Base-by-base conservation (phyloP, 2,113 vertebrate genomes). In the Cynocephalus volans region DNA sequence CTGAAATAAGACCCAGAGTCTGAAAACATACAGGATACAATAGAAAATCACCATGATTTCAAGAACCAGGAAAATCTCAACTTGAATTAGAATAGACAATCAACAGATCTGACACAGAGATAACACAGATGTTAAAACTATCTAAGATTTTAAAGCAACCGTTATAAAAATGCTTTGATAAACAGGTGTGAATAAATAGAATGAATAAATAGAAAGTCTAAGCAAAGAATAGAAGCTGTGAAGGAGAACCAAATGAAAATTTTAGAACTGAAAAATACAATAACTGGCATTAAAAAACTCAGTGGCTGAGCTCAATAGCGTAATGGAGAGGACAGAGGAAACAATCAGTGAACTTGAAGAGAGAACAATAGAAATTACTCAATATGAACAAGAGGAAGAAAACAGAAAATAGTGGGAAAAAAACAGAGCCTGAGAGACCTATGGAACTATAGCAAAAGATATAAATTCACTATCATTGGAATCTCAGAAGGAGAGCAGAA, bases 201-300 rank as follows among this genome's bases (percentile, higher is more conserved):
- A 77, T 18, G 23, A 94, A 76, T 48, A 69, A 58, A 84, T 14
- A 67, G 3, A 72, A 88, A 19, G 8, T 26, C 24, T 77, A 24
- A 28, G 10, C 26, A 95, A 69, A 60, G 52, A 58, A 58, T 4
- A 70, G 31, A 77, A 70, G 41, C 70, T 41, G 77, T n/a, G 85
- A 85, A 95, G 45, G 31, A 92, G 72, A 62, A 90, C 13, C 24
- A 79, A 65, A 52, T 58, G 60, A 13, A 75, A 94, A 56, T n/a
- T 92, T 83, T 31, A 52, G 58, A 56, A 76, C 15, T 8, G 15
- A 67, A 89, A 83, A 83, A 50, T 54, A 60, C 3, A 88, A 60
- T 50, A 48, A 69, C 26, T 73, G 45, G n/a, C 33, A 76, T 67
- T 67, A 18, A 73, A 93, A 64, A 73, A n/a, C 6, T 64, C 76